phyloP scores from a whole-genome alignment of 1,140 invertebrate species.

The Listronotus oregonensis region DNA sequence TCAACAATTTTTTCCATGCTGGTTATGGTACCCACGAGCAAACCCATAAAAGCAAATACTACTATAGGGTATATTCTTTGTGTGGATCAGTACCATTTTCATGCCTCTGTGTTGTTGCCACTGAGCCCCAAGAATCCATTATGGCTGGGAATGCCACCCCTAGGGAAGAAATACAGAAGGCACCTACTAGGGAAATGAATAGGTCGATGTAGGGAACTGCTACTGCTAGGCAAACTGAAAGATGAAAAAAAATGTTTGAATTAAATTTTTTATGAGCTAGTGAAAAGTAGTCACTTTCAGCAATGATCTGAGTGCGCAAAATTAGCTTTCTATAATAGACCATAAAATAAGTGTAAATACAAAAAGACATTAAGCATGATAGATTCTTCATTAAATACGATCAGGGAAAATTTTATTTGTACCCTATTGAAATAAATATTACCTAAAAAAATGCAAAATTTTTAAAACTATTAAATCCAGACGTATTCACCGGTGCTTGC shows the following conservation, averaged over 20 bases:
- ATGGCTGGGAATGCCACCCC: conserved; percentile 88
- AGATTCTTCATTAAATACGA: too few relatives aligned
- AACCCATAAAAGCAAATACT: conserved; percentile 68
- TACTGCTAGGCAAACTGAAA: conserved; percentile 75
- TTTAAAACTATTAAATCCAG: too few relatives aligned
- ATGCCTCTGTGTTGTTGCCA: conserved; percentile 60
- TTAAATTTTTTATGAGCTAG: too few relatives aligned
- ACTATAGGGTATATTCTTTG: conserved; percentile 76
- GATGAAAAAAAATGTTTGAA: not conserved
- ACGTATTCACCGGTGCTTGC: too few relatives aligned
- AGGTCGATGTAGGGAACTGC: conserved; percentile 82
- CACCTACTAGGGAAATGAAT: conserved; percentile 89
- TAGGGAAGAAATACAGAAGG: conserved; percentile 80
- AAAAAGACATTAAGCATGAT: too few relatives aligned
- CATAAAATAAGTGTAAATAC: too few relatives aligned
- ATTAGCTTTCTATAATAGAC: too few relatives aligned
- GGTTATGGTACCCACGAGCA: conserved; percentile 75
- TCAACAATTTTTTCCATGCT: conserved; percentile 65
- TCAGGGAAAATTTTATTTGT: too few relatives aligned
- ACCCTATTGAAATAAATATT: too few relatives aligned
- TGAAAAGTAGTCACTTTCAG: too few relatives aligned
- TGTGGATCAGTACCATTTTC: conserved; percentile 55
- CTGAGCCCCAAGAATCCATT: conserved; percentile 69
- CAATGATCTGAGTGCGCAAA: too few relatives aligned
- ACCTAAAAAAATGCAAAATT: too few relatives aligned